These are phyloP conservation scores for Erebia palarica DNA, from an alignment of 2,888 invertebrate genomes.

Conservation along the genomic window DNA sequence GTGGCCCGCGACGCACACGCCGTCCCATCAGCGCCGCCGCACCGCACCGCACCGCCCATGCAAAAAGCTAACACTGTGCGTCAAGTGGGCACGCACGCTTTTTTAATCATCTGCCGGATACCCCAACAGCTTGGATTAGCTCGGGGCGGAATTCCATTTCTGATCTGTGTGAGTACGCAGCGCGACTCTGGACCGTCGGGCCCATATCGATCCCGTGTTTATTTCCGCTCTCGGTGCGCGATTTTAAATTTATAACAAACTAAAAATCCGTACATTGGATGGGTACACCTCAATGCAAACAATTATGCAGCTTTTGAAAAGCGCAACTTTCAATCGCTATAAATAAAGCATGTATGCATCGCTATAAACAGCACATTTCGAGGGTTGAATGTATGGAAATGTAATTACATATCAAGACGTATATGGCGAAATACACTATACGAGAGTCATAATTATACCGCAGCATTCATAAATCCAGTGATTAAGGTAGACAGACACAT, in stretches of 20 bases:
- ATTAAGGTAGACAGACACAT: constrained; percentile 69
- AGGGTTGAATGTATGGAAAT: constrained; percentile 29
- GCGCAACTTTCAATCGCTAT: constrained; percentile 1
- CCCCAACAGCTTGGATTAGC: constrained; percentile 40
- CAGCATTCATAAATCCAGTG: constrained; percentile 70
- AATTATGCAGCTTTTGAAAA: constrained; percentile 1
- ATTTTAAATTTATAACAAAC: constrained; percentile 68
- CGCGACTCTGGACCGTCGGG: constrained; percentile 47
- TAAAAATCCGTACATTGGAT: constrained; percentile 43
- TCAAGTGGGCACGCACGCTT: constrained; percentile 74
- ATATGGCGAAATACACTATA: constrained; percentile 43
- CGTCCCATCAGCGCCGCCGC: constrained; percentile 75
- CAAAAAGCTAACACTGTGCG: constrained; percentile 74
- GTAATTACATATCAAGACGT: constrained; percentile 37
- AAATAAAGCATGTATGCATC: constrained; percentile 9
- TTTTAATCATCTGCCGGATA: constrained; percentile 48
- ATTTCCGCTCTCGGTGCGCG: constrained; percentile 64
- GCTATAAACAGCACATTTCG: constrained; percentile 23
- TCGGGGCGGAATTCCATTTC: constrained; percentile 46
- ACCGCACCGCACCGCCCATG: constrained; percentile 67
- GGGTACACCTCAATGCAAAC: constrained; percentile 4
- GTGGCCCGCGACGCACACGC: constrained; percentile 74
- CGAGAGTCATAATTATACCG: constrained; percentile 67
- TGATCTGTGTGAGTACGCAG: constrained; percentile 45
- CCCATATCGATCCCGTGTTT: constrained; percentile 68